Evolutionary conservation across 2,113 vertebrate species (phyloP), one percentile per base, ranked within the genome.

Genomic region (Thryonomys swinderianus): DNA sequence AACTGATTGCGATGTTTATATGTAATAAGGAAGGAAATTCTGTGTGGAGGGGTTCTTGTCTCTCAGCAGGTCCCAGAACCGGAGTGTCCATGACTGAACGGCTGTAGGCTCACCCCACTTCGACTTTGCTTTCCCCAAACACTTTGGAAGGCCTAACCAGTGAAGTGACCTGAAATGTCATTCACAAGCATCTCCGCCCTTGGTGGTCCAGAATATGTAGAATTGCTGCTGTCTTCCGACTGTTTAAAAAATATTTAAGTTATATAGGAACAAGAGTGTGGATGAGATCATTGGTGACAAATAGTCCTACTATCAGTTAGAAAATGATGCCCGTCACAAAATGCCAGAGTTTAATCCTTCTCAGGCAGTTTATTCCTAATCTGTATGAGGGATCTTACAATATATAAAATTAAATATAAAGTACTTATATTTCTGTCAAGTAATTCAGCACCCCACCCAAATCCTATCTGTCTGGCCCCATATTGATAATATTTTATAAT

Each of bases 401-500:
- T 85, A 71, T 76, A 84, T 79, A 84, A 94, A 81, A 94, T 55
- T 40, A 23, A 57, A 8, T 23, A 55, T 53, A 42, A 92, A 0
- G 67, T 59, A 59, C 59, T 53, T 93, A 34, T 57, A 79, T 94
- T 67, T 89, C 96, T 59, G 88, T 23, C 16, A 92, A 84, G 83
- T 94, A 96, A 94, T 95, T 97, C 94, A 96, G 96, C 95, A 96
- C 93, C 93, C 37, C 51, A 66, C 37, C 80, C 90, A 96, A 95
- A 88, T 96, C 78, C 94, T 93, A 89, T 59, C 88, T 2, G 81
- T 61, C 14, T 66, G 64, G 16, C 3, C 34, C n/a, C 27, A 53
- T n/a, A n/a, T n/a, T n/a, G n/a, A n/a, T n/a, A 40, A 4, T 9
- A 17, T 94, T 88, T 92, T 81, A 64, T 61, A 91, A 93, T 69